A percentile compares a stretch with the other conserved stretches of the same genome.
Evolutionary conservation across 1,140 invertebrate genomes (phyloP).

Genomic region (Leptoteleia sp.): DNA sequence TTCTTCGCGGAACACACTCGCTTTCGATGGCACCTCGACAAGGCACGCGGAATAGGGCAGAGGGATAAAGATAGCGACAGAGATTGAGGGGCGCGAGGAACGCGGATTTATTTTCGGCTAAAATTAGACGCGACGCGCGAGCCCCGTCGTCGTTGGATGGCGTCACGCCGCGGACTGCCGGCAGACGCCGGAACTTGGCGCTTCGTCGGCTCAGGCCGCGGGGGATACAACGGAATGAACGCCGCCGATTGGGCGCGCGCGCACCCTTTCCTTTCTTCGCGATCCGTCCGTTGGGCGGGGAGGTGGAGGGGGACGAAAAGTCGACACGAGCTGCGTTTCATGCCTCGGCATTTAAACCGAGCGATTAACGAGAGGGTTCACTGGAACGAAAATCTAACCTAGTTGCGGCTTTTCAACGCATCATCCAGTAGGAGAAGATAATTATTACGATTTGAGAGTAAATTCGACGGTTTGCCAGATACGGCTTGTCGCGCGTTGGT

Average conservation of each 20-base stretch:
- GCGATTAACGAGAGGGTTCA: too few relatives aligned
- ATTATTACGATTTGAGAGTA: too few relatives aligned
- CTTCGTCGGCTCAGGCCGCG: constrained; percentile 41
- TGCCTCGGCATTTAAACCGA: too few relatives aligned
- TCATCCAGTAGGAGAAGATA: too few relatives aligned
- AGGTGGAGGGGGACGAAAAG: constrained; percentile 25
- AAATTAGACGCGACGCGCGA: neutral
- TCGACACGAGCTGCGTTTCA: constrained; percentile 10
- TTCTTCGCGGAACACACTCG: too few relatives aligned
- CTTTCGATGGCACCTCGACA: too few relatives aligned
- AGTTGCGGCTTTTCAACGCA: too few relatives aligned
- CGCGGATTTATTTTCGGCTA: constrained; percentile 16
- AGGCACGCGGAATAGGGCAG: too few relatives aligned
- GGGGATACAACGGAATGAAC: constrained; percentile 35
- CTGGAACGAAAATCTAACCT: too few relatives aligned
- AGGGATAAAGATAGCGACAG: too few relatives aligned
- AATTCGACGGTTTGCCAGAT: too few relatives aligned
- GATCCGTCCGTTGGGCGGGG: constrained; percentile 16
- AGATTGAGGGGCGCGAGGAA: constrained; percentile 5
- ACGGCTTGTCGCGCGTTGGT: too few relatives aligned
- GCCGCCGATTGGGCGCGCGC: constrained; percentile 25
- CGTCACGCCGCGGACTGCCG: constrained; percentile 61
- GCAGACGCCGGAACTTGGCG: constrained; percentile 47
- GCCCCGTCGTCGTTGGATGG: constrained; percentile 35
- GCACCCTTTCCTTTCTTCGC: constrained; percentile 18